Percentiles rank a stretch among this genome's conserved stretches.
Conservation (phyloP, 2,113 vertebrate species). For the Passer montanus region DNA sequence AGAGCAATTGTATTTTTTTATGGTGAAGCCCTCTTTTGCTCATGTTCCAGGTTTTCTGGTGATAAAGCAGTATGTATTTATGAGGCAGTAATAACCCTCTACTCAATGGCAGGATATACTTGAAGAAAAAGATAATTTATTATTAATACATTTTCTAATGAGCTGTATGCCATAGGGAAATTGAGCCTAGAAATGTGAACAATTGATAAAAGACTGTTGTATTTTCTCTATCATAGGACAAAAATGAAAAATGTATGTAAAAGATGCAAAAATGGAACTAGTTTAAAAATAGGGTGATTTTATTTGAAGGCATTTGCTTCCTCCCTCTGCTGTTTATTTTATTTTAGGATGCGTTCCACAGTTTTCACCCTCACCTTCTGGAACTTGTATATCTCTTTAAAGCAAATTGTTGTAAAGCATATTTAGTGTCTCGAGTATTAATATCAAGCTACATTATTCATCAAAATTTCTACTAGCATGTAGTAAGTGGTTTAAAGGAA, state of each 20-base stretch:
- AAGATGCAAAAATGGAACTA: neutral
- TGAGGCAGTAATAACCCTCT: conserved; percentile 17
- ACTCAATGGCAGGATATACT: conserved; percentile 13
- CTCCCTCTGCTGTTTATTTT: conserved; percentile 40
- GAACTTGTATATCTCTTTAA: conserved; percentile 31
- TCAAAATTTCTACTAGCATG: neutral
- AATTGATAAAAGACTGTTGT: neutral
- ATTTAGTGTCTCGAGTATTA: neutral
- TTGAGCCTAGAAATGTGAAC: neutral
- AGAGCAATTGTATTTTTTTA: neutral
- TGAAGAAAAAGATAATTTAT: conserved; percentile 51
- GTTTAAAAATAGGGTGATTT: conserved; percentile 26
- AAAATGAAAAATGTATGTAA: neutral
- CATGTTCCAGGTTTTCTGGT: neutral
- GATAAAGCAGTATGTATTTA: neutral
- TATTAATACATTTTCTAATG: conserved; percentile 41
- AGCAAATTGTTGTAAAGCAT: neutral
- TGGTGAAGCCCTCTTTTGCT: neutral
- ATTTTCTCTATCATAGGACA: neutral
- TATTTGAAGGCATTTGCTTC: conserved; percentile 11
- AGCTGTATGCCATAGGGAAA: neutral
- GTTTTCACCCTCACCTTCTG: conserved; percentile 41
- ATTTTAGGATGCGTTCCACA: conserved; percentile 11
- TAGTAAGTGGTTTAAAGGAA: neutral
- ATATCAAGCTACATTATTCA: neutral